These are phyloP conservation scores for Ptilodon capucinus DNA, from an alignment of 2,888 invertebrate genomes.

Conservation along the genomic window DNA sequence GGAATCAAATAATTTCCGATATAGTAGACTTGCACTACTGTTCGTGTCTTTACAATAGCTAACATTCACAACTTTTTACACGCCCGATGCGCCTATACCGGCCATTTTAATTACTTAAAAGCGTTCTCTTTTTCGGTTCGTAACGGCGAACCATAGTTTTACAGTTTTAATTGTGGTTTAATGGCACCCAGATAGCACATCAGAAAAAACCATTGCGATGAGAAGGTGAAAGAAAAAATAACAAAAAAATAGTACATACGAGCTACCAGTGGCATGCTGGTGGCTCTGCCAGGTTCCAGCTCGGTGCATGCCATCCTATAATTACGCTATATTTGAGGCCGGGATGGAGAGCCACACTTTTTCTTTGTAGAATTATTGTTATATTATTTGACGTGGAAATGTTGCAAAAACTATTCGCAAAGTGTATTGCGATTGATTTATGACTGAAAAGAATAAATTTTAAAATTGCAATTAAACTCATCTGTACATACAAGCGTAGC, in stretches of 20 bases:
- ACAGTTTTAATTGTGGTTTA: slow-evolving; percentile 44
- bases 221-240: slow-evolving; percentile 15
- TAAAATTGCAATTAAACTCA: too few species aligned
- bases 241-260: neutral
- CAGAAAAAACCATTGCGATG: slow-evolving; percentile 30
- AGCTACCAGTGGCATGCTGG: slow-evolving; percentile 14
- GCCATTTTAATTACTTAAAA: slow-evolving; percentile 51
- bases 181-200: slow-evolving; percentile 35
- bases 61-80: slow-evolving; percentile 43
- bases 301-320: slow-evolving; percentile 19
- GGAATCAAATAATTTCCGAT: neutral
- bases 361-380: neutral
- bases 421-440: neutral
- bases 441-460: neutral
- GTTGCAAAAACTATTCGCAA: neutral
- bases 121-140: slow-evolving; percentile 55
- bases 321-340: slow-evolving; percentile 11
- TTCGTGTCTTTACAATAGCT: slow-evolving; percentile 2
- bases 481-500: too few species aligned
- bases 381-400: neutral
- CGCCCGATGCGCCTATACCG: slow-evolving; percentile 41
- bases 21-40: neutral
- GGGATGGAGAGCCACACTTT: neutral
- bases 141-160: slow-evolving; percentile 55
- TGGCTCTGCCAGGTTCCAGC: slow-evolving; percentile 14